A percentile compares a stretch with the other conserved stretches of the same genome.
phyloP scores from a whole-genome alignment of 2,797 vertebrate species.

The Fistularia tabacaria region DNA sequence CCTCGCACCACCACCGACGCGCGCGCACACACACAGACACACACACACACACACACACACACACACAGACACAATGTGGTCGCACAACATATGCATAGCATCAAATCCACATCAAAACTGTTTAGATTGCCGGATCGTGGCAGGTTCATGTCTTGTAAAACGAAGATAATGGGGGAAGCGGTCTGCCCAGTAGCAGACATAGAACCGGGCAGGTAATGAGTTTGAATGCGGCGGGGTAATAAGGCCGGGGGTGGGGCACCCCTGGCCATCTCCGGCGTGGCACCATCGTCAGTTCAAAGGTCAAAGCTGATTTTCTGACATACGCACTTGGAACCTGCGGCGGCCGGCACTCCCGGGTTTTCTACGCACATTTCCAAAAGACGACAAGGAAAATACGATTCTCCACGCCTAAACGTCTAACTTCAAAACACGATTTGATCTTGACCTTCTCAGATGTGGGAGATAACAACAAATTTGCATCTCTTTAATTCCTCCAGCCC shows the following conservation, averaged over 20 bases:
- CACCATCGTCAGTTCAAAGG: constrained; percentile 58
- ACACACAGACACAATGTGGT: constrained; percentile 65
- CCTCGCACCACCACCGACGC: constrained; percentile 1
- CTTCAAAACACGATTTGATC: no score
- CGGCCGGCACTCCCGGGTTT: no score
- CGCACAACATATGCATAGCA: constrained; percentile 47
- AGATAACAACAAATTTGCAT: no score
- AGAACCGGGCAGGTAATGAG: constrained; percentile 64
- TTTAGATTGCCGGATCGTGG: constrained; percentile 69
- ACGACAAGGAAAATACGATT: no score
- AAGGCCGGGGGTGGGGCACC: constrained; percentile 62
- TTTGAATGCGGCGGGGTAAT: constrained; percentile 62
- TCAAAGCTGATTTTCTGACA: constrained; percentile 45
- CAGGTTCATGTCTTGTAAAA: constrained; percentile 58
- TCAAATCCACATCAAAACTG: constrained; percentile 71
- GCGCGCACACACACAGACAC: constrained; percentile 24
- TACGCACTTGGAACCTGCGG: constrained; percentile 21
- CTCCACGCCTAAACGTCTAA: no score
- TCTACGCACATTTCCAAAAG: no score
- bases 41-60: no score
- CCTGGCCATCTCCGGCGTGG: constrained; percentile 48
- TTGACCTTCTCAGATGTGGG: no score
- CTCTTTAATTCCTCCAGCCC: no score
- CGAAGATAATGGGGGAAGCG: constrained; percentile 66
- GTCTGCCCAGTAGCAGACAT: constrained; percentile 32